Base-by-base conservation (phyloP, 2,888 invertebrate species). In the Erebia ligea region DNA sequence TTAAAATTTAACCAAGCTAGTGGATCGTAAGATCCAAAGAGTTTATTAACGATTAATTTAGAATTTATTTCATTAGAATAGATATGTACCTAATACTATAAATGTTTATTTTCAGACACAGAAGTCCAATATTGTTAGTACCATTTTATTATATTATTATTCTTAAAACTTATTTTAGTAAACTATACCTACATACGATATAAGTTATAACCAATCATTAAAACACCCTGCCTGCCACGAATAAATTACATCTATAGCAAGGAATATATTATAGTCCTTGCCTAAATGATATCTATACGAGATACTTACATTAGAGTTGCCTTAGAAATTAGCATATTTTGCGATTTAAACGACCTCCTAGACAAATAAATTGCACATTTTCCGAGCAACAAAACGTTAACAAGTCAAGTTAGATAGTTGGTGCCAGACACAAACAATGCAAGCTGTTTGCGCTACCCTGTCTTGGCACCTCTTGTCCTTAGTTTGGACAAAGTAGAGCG, bases 331-430 rank as follows among this genome's bases (percentile, higher is more conserved):
- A 17, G 19, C 54, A 10, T 17, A 17, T 54, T 9, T 19, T 19
- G 19, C 2, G 19, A 56, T 3, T 56, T 13, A 0, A 21, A 13
- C 21, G 11, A 11, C 21, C 21, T 56, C 3, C 56, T 21, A 21
- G 19, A 56, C 21, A 56, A 56, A 21, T 40, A 59, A 42, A n/a
- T n/a, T 59, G n/a, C 59, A 42, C 42, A 64, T 73, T 71, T 73
- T 67, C 67, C 57, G 48, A 40, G 25, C 19, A 73, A 74, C 72
- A 68, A 67, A 45, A 21, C 70, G 63, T 74, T 74, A 76, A 76
- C 74, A 74, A 76, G 74, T 13, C 68, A 61, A 61, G 61, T 61
- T 61, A 13, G 40, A 42, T 17, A 61, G 42, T 25, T 10, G 40
- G 11, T 61, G 61, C 25, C 61, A 42, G 59, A 40, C 17, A 13